A percentile compares a stretch with the other conserved stretches of the same genome.
phyloP scores from a whole-genome alignment of 30 jellyfish, hydroid and myxozoan genomes.

The Aurelia aurita region DNA sequence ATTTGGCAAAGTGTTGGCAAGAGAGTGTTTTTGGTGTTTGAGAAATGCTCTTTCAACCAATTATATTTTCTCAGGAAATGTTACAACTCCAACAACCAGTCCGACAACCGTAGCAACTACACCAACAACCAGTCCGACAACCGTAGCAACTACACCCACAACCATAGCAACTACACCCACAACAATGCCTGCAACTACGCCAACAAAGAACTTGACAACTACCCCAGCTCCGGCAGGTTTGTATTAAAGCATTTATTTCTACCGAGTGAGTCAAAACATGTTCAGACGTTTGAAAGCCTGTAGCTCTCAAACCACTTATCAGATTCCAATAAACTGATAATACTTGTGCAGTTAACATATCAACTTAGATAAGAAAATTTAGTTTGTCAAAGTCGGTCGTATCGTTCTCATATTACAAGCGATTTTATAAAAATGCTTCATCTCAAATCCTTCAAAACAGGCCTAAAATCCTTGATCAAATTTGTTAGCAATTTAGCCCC shows the following conservation, averaged over 20 bases:
- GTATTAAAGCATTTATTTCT: neutral
- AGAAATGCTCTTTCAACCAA: no score
- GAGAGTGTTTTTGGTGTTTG: no score
- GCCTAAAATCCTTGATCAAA: no score
- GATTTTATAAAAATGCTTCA: no score
- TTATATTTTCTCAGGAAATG: conserved; percentile 19
- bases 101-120: conserved; percentile 48
- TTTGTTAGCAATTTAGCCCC: no score
- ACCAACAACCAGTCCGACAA: conserved; percentile 35
- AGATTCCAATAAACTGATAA: neutral
- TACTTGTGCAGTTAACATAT: no score
- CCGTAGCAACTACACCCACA: neutral
- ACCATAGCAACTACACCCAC: conserved; percentile 42
- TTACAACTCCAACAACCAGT: conserved; percentile 25
- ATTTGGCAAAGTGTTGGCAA: no score
- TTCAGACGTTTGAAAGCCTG: neutral
- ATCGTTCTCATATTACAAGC: no score
- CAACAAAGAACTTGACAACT: conserved; percentile 37
- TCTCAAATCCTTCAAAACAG: no score
- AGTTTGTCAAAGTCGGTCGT: no score
- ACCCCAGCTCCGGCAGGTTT: conserved; percentile 52
- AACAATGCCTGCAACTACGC: conserved; percentile 41
- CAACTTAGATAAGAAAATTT: no score
- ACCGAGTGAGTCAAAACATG: neutral
- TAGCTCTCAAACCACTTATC: neutral